These are phyloP conservation scores for Oreonectes daqikongensis DNA, from an alignment of 2,797 vertebrate species.

Conservation along the genomic window DNA sequence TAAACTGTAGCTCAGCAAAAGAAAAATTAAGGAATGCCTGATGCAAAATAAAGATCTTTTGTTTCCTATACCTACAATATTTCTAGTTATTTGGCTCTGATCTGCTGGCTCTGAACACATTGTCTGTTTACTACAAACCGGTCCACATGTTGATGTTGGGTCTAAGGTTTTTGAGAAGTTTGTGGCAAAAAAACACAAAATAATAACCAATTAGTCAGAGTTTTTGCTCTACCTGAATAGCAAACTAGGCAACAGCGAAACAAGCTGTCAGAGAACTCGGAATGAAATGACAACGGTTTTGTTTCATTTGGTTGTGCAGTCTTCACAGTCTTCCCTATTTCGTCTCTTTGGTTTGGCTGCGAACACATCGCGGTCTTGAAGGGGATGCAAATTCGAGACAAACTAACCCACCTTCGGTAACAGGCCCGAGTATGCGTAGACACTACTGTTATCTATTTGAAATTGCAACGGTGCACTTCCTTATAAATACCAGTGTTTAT, in stretches of 20 bases:
- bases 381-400: slow-evolving; percentile 15
- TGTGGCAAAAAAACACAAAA: too few relatives aligned
- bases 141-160: not conserved
- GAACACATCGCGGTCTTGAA: not conserved
- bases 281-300: slow-evolving; percentile 30
- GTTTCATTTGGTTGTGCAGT: not conserved
- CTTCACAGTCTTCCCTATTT: not conserved
- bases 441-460: not conserved
- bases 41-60: not conserved
- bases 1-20: not conserved
- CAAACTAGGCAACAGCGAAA: slow-evolving; percentile 8
- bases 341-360: not conserved
- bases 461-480: not conserved
- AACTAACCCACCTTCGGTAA: not conserved
- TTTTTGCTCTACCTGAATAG: slow-evolving; percentile 28
- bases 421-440: not conserved
- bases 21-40: not conserved
- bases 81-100: not conserved
- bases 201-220: slow-evolving; percentile 29
- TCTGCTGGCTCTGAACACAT: not conserved
- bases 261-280: slow-evolving; percentile 22
- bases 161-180: slow-evolving; percentile 12
- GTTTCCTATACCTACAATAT: not conserved
- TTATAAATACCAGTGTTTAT: slow-evolving; percentile 32
- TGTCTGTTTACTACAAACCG: not conserved